A percentile compares a stretch with the other conserved stretches of the same genome.
Conservation (phyloP, 2,797 vertebrate genomes). For the Chaetophractus vellerosus region DNA sequence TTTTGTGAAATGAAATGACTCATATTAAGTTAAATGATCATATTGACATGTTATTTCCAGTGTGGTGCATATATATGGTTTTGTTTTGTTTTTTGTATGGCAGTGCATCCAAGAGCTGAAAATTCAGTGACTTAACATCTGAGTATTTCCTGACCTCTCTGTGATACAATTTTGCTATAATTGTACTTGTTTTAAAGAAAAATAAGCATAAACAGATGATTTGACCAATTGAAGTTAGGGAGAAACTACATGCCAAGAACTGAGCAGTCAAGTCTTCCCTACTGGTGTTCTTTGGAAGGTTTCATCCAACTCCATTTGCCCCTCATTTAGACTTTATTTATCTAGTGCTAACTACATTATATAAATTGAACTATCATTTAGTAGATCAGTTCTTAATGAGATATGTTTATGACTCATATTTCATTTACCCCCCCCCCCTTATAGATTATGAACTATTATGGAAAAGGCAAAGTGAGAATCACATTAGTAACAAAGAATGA, state of each 20-base stretch:
- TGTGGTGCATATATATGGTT: slow-evolving; percentile 35
- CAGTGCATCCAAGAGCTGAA: not conserved
- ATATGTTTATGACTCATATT: slow-evolving; percentile 63
- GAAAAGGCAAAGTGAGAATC: slow-evolving; percentile 97
- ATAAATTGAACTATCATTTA: slow-evolving; percentile 61
- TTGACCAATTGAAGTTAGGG: slow-evolving; percentile 47
- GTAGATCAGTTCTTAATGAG: slow-evolving; percentile 50
- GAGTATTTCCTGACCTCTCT: slow-evolving; percentile 38
- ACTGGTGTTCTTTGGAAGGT: slow-evolving; percentile 39
- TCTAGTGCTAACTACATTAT: not conserved
- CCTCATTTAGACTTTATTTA: slow-evolving; percentile 58
- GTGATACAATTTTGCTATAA: slow-evolving; percentile 39
- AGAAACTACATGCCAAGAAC: slow-evolving; percentile 54
- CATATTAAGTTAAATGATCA: slow-evolving; percentile 19
- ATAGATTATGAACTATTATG: slow-evolving; percentile 95
- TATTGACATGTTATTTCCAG: slow-evolving; percentile 31
- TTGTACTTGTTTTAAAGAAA: slow-evolving; percentile 68
- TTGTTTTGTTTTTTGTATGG: not conserved
- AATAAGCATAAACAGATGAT: slow-evolving; percentile 41
- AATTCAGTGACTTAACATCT: slow-evolving; percentile 16
- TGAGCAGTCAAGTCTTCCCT: slow-evolving; percentile 56
- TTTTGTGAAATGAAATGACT: slow-evolving; percentile 55
- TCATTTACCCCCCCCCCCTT: slow-evolving; percentile 54
- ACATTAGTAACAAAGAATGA: slow-evolving; percentile 97
- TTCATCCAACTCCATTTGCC: not conserved